phyloP scores from a whole-genome alignment of 1,140 invertebrate genomes.

The Leucophenga varia region DNA sequence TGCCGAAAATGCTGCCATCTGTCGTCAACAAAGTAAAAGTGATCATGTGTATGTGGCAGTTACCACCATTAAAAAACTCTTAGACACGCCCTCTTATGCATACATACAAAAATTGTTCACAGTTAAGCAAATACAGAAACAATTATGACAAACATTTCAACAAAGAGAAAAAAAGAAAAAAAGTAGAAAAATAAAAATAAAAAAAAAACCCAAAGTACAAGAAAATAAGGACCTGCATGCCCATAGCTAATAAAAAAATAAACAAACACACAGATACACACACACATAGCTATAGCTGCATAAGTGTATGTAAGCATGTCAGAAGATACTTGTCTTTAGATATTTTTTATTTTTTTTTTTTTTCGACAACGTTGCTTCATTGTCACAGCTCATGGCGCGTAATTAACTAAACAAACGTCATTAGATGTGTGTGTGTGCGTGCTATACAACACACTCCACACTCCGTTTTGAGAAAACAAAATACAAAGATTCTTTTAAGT shows the following conservation, averaged over 20 bases:
- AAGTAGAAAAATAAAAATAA: background rate
- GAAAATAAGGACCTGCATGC: background rate
- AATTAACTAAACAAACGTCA: slow-evolving; percentile 55
- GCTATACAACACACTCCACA: too few species aligned
- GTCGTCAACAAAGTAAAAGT: too few species aligned
- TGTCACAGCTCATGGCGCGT: slow-evolving; percentile 54
- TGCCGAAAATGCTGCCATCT: too few species aligned
- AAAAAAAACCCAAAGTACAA: background rate
- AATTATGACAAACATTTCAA: background rate
- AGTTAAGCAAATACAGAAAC: too few species aligned
- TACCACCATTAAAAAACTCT: background rate
- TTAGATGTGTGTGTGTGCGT: slow-evolving; percentile 36
- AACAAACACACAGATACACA: too few species aligned
- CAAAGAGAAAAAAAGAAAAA: background rate
- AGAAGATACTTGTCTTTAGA: background rate
- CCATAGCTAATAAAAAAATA: too few species aligned
- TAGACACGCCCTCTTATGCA: background rate
- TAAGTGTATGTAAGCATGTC: background rate
- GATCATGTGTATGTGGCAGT: too few species aligned
- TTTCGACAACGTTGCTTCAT: slow-evolving; percentile 14
- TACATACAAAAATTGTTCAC: background rate
- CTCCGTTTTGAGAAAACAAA: too few species aligned
- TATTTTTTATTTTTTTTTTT: background rate
- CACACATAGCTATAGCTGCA: too few species aligned
- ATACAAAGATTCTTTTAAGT: too few species aligned